phyloP scores from a whole-genome alignment of 2,797 vertebrate genomes.

The Centroberyx gerrardi region DNA sequence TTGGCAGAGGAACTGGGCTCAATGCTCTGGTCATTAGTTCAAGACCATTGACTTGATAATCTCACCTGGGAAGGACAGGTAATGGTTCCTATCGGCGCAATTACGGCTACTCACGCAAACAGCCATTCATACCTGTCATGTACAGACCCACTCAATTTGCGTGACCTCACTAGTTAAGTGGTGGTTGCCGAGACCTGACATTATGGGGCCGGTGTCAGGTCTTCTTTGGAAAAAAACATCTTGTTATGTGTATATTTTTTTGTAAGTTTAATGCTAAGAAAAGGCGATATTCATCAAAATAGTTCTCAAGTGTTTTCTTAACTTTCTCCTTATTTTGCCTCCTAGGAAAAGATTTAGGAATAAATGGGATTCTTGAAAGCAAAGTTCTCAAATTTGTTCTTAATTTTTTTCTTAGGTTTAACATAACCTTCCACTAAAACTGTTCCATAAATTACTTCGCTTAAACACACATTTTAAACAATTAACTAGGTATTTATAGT shows the following conservation, averaged over 20 bases:
- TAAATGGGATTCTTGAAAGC: too few relatives aligned
- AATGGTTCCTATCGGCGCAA: constrained; percentile 81
- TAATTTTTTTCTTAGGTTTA: constrained; percentile 7
- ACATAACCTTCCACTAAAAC: neutral
- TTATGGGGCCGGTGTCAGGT: constrained; percentile 11
- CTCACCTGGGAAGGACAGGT: constrained; percentile 85
- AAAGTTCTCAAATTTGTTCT: too few relatives aligned
- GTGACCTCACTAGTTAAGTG: constrained; percentile 61
- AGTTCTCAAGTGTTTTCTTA: too few relatives aligned
- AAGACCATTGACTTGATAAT: constrained; percentile 84
- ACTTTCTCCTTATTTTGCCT: too few relatives aligned
- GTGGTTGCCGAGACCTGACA: constrained; percentile 51
- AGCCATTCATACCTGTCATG: constrained; percentile 78
- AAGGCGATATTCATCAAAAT: too few relatives aligned
- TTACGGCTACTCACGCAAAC: constrained; percentile 78
- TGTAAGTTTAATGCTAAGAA: too few relatives aligned
- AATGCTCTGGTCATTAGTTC: constrained; percentile 85
- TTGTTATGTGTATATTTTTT: too few relatives aligned
- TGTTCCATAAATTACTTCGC: too few relatives aligned
- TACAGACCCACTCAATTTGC: constrained; percentile 64
- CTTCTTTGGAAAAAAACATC: too few relatives aligned
- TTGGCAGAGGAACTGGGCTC: constrained; percentile 66
- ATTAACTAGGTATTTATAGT: neutral
- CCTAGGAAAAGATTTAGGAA: too few relatives aligned
- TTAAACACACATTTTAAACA: neutral